Evolutionary conservation across 2,888 invertebrate species (phyloP), one percentile per base, ranked within the genome.

Genomic region (Mimas tiliae): DNA sequence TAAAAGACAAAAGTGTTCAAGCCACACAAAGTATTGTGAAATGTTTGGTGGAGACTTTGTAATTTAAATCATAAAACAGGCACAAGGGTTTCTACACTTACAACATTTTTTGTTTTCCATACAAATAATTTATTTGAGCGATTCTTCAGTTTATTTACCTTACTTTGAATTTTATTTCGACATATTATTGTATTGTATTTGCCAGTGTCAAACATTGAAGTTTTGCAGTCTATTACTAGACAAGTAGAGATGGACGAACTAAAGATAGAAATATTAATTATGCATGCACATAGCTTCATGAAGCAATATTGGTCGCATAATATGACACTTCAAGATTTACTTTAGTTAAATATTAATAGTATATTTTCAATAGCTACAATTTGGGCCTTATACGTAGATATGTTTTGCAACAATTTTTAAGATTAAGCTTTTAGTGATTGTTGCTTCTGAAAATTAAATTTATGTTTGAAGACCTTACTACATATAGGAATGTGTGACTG

Each of bases 1-100:
- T 65, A 68, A 65, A 79, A 78, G 80, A 83, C 77, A 80, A 78
- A 81, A 83, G 90, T 90, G 90, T 87, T 86, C 79, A 80, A 83
- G 72, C 82, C 80, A 83, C 82, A 72, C 80, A 76, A 80, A 85
- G 82, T 86, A 88, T 86, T 89, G 87, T 87, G 86, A 84, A 83
- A 79, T 78, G 76, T 82, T 80, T 80, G 80, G 80, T 84, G 82
- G 83, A 85, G 84, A 89, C 85, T 83, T 80, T 87, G 75, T 81
- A 80, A 81, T 82, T 81, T 81, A 78, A 78, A 78, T 81, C 74
- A 76, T 71, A 71, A 74, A 75, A 73, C 75, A 77, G 77, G 73
- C 76, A 76, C 58, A 58, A 42, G 19, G 38, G 19, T 58, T 58
- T 42, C 58, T 38, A 58, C 58, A 11, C 12, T 58, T 12, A 8